Percentiles rank a stretch among this genome's conserved stretches.
phyloP scores from a whole-genome alignment of 1,140 invertebrate species.

The Bombus terrestris region DNA sequence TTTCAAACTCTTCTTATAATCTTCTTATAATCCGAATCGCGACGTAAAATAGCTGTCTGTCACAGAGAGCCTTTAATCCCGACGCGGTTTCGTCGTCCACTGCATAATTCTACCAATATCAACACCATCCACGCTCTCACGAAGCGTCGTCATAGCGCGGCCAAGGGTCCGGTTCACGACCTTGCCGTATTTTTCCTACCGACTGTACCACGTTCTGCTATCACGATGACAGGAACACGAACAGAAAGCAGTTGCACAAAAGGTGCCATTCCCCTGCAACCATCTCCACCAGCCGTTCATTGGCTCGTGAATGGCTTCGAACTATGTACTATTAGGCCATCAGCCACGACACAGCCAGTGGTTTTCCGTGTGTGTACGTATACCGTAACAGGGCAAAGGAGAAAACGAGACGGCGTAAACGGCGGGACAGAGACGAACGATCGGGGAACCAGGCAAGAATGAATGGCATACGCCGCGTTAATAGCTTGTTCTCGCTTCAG shows the following conservation, averaged over 20 bases:
- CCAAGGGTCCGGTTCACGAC: not conserved
- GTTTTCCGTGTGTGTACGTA: not conserved
- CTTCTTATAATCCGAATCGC: too few relatives aligned
- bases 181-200: not conserved
- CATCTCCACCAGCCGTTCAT: slow-evolving; percentile 35
- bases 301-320: slow-evolving; percentile 73
- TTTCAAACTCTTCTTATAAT: too few relatives aligned
- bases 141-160: not conserved
- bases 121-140: not conserved
- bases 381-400: slow-evolving; percentile 50
- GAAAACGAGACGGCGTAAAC: slow-evolving; percentile 46
- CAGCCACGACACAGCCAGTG: slow-evolving; percentile 55
- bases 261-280: not conserved
- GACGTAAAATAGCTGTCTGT: too few relatives aligned
- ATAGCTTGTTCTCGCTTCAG: slow-evolving; percentile 69
- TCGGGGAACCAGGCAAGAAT: slow-evolving; percentile 59
- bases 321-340: slow-evolving; percentile 71
- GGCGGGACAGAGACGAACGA: slow-evolving; percentile 32
- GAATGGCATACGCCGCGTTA: slow-evolving; percentile 73
- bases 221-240: not conserved
- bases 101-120: too few relatives aligned
- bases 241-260: slow-evolving; percentile 48
- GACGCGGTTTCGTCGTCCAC: too few relatives aligned
- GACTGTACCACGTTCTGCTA: not conserved
- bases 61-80: too few relatives aligned